Percentiles rank a stretch among this genome's conserved stretches.
Evolutionary conservation across 2,797 vertebrate species (phyloP).

Genomic region (Enteromius paludinosus): DNA sequence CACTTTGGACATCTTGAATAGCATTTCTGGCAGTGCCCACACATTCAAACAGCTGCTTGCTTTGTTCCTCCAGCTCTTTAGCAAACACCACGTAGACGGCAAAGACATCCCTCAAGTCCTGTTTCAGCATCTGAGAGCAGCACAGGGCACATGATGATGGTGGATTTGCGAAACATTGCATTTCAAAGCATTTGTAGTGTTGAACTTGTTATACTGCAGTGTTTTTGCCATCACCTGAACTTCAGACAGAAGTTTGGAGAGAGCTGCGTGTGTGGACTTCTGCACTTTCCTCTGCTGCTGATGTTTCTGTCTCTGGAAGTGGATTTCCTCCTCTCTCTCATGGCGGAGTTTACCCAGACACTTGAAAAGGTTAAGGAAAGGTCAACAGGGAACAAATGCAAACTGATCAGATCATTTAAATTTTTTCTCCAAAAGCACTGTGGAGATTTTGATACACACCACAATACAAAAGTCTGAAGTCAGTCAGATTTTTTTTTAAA

Average conservation of each 20-base stretch:
- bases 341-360: constrained; percentile 70
- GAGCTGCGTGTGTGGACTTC: constrained; percentile 57
- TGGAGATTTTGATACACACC: background rate
- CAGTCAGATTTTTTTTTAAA: background rate
- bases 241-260: constrained; percentile 71
- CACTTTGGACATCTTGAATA: constrained; percentile 61
- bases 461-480: background rate
- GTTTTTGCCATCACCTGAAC: constrained; percentile 71
- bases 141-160: background rate
- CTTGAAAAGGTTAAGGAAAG: constrained; percentile 56
- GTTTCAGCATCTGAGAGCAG: constrained; percentile 75
- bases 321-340: constrained; percentile 64
- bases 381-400: background rate
- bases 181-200: background rate
- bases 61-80: constrained; percentile 73
- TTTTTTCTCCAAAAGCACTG: background rate
- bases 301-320: constrained; percentile 42
- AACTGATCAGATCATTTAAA: background rate
- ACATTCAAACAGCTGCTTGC: constrained; percentile 71
- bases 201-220: background rate
- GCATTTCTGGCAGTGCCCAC: constrained; percentile 62
- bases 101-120: constrained; percentile 76
- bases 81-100: constrained; percentile 73
- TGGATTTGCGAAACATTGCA: background rate
- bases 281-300: constrained; percentile 61